A percentile compares a stretch with the other conserved stretches of the same genome.
These are phyloP conservation scores for Gallirallus australis DNA, from an alignment of 2,797 vertebrate species.

Conservation along the genomic window DNA sequence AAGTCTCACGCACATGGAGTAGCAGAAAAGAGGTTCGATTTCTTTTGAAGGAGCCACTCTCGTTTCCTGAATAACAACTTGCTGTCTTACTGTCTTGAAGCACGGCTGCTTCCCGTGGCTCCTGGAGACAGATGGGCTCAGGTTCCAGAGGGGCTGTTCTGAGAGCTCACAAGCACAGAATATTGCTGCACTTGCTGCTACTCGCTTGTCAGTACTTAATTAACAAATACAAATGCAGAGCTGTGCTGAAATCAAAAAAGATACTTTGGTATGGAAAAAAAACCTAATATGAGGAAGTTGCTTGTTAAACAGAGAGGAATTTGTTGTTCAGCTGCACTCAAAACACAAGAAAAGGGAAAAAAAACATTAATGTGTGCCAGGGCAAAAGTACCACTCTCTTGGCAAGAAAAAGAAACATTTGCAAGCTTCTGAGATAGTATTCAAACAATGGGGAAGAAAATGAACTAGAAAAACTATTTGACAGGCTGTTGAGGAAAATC, in stretches of 20 bases:
- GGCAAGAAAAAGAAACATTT: slow-evolving; percentile 65
- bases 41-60: not conserved
- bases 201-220: not conserved
- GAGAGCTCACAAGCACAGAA: not conserved
- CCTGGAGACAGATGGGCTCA: not conserved
- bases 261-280: not conserved
- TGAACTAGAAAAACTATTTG: slow-evolving; percentile 39
- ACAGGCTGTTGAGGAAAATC: slow-evolving; percentile 23
- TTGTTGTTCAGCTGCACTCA: slow-evolving; percentile 68
- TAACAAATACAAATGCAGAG: slow-evolving; percentile 16
- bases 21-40: not conserved
- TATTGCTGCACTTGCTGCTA: not conserved
- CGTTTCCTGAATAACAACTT: not conserved
- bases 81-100: not conserved
- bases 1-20: not conserved
- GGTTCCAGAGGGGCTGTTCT: not conserved
- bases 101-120: fast-evolving
- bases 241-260: not conserved
- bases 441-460: slow-evolving; percentile 59
- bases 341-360: slow-evolving; percentile 42
- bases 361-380: slow-evolving; percentile 46
- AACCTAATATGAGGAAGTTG: slow-evolving; percentile 41
- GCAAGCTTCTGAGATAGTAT: slow-evolving; percentile 45
- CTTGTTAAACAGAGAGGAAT: slow-evolving; percentile 50
- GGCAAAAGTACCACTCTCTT: slow-evolving; percentile 59